Evolutionary conservation across 2,113 vertebrate species (phyloP).

Genomic region (Montifringilla adamsi): DNA sequence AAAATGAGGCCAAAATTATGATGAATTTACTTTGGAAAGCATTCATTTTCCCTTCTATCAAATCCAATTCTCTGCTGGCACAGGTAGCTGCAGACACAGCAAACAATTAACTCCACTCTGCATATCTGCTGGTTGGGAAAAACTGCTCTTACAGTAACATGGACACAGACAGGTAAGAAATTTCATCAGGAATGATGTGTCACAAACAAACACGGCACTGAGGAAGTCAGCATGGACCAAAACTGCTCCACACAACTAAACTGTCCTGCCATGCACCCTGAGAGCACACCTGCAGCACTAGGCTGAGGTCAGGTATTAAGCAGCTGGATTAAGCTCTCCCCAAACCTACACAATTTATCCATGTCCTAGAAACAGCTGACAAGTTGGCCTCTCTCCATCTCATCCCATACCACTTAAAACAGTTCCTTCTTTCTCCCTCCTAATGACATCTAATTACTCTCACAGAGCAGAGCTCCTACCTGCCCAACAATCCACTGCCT

Average conservation of each 20-base stretch:
- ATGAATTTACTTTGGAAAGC: not conserved
- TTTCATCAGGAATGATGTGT: not conserved
- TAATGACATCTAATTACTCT: not conserved
- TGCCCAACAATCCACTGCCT: not conserved
- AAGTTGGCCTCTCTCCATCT: not conserved
- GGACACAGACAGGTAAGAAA: not conserved
- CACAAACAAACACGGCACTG: not conserved
- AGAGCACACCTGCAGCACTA: not conserved
- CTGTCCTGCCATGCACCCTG: not conserved
- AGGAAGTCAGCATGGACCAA: not conserved
- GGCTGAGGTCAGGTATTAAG: not conserved
- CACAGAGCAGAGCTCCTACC: not conserved
- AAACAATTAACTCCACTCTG: not conserved
- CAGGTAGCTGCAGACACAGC: not conserved
- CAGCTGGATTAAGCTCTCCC: not conserved
- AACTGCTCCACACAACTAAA: not conserved
- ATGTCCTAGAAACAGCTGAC: not conserved
- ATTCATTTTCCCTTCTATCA: not conserved
- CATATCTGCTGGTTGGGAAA: not conserved
- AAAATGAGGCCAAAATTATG: not conserved
- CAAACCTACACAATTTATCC: not conserved
- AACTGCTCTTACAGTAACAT: not conserved
- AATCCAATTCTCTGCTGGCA: not conserved
- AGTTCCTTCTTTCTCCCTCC: not conserved
- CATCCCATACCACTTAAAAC: not conserved